phyloP scores from a whole-genome alignment of 2,113 vertebrate species.

The Cyprinodon brontotheroides region DNA sequence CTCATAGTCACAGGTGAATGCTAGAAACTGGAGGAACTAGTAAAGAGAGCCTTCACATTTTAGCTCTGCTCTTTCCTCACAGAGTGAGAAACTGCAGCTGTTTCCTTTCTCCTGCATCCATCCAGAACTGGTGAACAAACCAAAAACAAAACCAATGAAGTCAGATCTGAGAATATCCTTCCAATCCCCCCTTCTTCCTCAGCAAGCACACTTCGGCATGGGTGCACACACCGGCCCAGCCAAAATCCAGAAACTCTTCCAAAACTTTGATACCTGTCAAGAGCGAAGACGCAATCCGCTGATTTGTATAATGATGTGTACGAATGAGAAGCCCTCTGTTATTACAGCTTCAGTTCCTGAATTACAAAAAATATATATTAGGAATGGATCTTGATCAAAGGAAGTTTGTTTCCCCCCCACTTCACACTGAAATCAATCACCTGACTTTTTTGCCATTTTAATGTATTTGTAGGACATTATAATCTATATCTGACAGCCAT shows the following conservation, averaged over 20 bases:
- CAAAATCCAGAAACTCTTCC: neutral
- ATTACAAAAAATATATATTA: neutral
- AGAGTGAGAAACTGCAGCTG: neutral
- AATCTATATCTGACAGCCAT: conserved; percentile 58
- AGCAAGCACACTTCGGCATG: conserved; percentile 24
- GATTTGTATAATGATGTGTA: conserved; percentile 10
- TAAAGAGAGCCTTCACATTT: neutral
- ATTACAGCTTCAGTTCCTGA: conserved; percentile 5
- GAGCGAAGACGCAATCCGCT: conserved; percentile 4
- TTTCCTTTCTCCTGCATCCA: conserved; percentile 12
- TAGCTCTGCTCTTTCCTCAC: neutral
- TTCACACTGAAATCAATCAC: conserved; percentile 44
- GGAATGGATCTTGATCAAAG: neutral
- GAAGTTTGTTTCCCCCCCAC: neutral
- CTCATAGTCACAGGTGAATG: no score
- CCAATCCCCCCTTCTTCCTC: conserved; percentile 52
- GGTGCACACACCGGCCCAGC: conserved; percentile 23
- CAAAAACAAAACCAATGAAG: conserved; percentile 52
- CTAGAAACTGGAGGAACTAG: no score
- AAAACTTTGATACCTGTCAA: conserved; percentile 17
- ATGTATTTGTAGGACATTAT: conserved; percentile 64
- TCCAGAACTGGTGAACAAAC: conserved; percentile 46
- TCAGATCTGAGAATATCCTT: conserved; percentile 59
- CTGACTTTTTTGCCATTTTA: conserved; percentile 56
- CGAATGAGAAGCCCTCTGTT: conserved; percentile 12